Evolutionary conservation across 2,888 invertebrate species (phyloP).

Genomic region (Drosophila koepferae): DNA sequence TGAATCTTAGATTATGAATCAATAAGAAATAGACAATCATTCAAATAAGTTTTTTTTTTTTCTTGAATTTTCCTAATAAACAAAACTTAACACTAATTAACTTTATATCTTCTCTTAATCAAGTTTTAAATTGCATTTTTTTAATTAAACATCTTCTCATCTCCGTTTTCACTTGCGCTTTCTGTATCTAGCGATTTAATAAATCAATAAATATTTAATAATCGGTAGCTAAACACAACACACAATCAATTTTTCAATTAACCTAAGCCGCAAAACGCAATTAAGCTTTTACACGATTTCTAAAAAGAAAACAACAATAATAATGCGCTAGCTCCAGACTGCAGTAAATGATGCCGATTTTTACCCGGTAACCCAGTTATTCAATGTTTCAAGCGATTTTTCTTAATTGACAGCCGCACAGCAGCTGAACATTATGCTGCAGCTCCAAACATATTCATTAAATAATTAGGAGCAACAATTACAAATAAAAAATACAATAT

Average conservation of each 20-base stretch:
- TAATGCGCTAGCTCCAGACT: conserved; percentile 12
- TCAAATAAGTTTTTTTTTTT: not conserved
- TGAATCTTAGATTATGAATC: too few relatives aligned
- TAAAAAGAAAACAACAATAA: conserved; percentile 71
- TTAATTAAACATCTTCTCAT: not conserved
- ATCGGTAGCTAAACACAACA: conserved; percentile 33
- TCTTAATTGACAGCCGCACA: conserved; percentile 30
- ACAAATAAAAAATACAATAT: conserved; percentile 12
- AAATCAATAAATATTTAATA: conserved; percentile 46
- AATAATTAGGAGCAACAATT: conserved; percentile 33
- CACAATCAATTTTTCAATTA: conserved; percentile 59
- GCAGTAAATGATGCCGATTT: conserved; percentile 9
- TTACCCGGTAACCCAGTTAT: conserved; percentile 65
- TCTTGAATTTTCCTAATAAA: not conserved
- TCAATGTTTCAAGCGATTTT: conserved; percentile 34
- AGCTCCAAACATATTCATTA: conserved; percentile 39
- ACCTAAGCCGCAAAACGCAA: conserved; percentile 61
- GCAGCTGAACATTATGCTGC: conserved; percentile 16
- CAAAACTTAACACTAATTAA: not conserved
- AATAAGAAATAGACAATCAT: not conserved
- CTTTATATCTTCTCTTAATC: not conserved
- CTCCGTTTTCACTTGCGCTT: conserved; percentile 63
- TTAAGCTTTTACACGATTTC: conserved; percentile 75
- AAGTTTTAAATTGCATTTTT: not conserved
- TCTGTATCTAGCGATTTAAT: conserved; percentile 45